Percentiles rank a stretch among this genome's conserved stretches.
These are phyloP conservation scores for Ophioninae sp. DNA, from an alignment of 2,888 invertebrate species.

Conservation along the genomic window DNA sequence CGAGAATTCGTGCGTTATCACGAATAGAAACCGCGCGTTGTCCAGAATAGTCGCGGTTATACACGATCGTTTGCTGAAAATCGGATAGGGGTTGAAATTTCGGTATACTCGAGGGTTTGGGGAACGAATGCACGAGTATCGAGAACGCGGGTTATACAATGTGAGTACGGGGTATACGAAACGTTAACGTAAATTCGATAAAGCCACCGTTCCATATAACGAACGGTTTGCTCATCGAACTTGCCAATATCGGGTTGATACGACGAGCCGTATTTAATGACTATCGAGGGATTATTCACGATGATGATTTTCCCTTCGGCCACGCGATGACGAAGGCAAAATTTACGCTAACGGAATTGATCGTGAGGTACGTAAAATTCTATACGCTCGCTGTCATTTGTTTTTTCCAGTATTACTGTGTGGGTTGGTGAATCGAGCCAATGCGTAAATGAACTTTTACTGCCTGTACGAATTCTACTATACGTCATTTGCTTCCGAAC, in stretches of 20 bases:
- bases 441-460: background rate
- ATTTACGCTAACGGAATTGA: background rate
- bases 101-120: slow-evolving; percentile 13
- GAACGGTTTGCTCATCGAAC: slow-evolving; percentile 40
- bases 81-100: slow-evolving; percentile 37
- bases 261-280: slow-evolving; percentile 53
- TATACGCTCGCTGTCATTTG: background rate
- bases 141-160: slow-evolving; percentile 14
- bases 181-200: slow-evolving; percentile 60
- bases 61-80: slow-evolving; percentile 50
- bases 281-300: slow-evolving; percentile 57
- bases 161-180: slow-evolving; percentile 3
- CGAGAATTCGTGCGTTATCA: slow-evolving; percentile 60
- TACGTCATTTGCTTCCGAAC: background rate
- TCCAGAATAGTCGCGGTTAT: slow-evolving; percentile 36
- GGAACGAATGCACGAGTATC: slow-evolving; percentile 29
- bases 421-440: background rate
- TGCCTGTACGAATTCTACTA: background rate
- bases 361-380: slow-evolving; percentile 13
- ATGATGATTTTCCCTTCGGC: slow-evolving; percentile 31
- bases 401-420: background rate
- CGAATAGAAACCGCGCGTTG: slow-evolving; percentile 40
- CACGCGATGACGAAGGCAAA: background rate
- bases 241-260: slow-evolving; percentile 52
- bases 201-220: slow-evolving; percentile 28